Evolutionary conservation across 1,140 invertebrate species (phyloP), one percentile per base, ranked within the genome.

Genomic region (Druon quercuslanigerum): DNA sequence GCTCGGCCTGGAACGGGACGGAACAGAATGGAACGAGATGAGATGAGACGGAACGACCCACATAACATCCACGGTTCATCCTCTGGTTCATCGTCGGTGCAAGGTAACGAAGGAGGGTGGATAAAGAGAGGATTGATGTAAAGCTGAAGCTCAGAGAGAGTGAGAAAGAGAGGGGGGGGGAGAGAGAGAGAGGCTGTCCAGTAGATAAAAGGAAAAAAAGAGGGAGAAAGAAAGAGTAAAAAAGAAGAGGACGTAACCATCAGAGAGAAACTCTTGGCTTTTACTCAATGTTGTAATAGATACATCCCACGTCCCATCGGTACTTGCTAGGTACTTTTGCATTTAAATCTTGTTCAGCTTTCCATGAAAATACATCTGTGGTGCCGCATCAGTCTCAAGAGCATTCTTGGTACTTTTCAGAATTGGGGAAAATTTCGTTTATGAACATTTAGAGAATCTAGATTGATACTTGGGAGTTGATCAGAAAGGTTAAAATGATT

Each of bases 21-120:
- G 82, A 84, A 82, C 82, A 83, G 83, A 83, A 84, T 82, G 83
- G 77, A 84, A 82, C 82, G 84, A 86, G 74, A 77, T 72, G 82
- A 83, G 85, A 82, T 83, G 84, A 83, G 85, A 85, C 83, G 84
- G 75, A 84, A 82, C 83, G 84, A 86, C 84, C 84, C 86, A 86
- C 83, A 87, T 85, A 85, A 84, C 82, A 81, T 83, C 73, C 73
- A 70, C 57, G 75, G 74, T 33, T 66, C 50, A 60, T 73, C 77
- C 71, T 72, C 56, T 72, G 75, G 76, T 33, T 66, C 50, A 60
- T 73, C 77, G 72, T 72, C 51, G 77, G 79, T 79, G 80, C 76
- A 76, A 76, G 72, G 76, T 83, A 85, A 80, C 83, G 81, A 78
- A 79, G 76, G 70, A 71, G 75, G 56, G 75, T 71, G 72, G 70